A percentile compares a stretch with the other conserved stretches of the same genome.
Conservation (phyloP, 2,888 invertebrate species). For the Sesia apiformis region DNA sequence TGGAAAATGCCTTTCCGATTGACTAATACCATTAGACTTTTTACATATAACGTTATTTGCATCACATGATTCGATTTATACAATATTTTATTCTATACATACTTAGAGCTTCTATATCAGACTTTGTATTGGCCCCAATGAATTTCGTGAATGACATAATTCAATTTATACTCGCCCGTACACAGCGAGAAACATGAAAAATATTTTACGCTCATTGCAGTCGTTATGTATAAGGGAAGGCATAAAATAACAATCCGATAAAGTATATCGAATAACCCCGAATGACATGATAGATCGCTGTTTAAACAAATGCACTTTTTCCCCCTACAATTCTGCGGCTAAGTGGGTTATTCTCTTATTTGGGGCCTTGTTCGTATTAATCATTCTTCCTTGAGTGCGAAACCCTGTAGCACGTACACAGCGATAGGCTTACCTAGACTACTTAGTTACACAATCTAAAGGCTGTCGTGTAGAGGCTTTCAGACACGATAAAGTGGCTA, state of each 20-base stretch:
- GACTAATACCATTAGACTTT: too few relatives aligned
- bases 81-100: too few relatives aligned
- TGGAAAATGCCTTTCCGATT: too few relatives aligned
- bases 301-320: slow-evolving; percentile 28
- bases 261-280: neutral
- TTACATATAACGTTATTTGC: too few relatives aligned
- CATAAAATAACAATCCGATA: neutral
- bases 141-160: neutral
- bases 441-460: slow-evolving; percentile 4
- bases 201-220: neutral
- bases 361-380: slow-evolving; percentile 36
- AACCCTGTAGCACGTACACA: slow-evolving; percentile 36
- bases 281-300: slow-evolving; percentile 29
- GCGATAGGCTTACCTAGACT: slow-evolving; percentile 7
- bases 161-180: neutral
- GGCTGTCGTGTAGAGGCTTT: neutral
- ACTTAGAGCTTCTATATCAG: too few relatives aligned
- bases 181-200: neutral
- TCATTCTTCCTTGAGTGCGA: slow-evolving; percentile 58
- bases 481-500: neutral
- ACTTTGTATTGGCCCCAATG: neutral
- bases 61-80: too few relatives aligned
- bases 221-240: neutral
- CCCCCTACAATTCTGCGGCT: slow-evolving; percentile 15
- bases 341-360: slow-evolving; percentile 21